Conservation (phyloP, 2,797 vertebrate species). For the Ataeniobius toweri region DNA sequence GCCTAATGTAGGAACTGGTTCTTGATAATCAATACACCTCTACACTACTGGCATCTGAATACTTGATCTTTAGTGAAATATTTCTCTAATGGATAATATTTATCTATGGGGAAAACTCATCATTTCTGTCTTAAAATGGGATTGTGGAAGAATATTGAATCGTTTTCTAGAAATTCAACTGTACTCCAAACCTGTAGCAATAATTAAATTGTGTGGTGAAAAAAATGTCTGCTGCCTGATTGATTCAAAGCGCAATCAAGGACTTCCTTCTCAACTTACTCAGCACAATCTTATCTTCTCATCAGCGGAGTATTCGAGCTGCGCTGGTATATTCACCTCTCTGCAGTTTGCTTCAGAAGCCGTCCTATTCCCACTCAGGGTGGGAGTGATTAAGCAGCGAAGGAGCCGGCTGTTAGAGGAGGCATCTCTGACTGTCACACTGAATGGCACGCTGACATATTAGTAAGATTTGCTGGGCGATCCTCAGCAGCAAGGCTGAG, state of each 20-base stretch:
- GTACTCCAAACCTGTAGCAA: background rate
- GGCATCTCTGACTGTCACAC: conserved; percentile 27
- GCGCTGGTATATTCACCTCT: conserved; percentile 9
- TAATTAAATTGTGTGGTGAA: background rate
- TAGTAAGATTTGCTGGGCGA: conserved; percentile 25
- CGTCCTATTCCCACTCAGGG: conserved; percentile 22
- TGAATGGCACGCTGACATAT: conserved; percentile 33
- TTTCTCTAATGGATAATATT: background rate
- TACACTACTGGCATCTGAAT: too few species aligned
- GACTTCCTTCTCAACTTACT: conserved; percentile 12
- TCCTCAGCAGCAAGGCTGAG: conserved; percentile 7
- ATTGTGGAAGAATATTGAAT: background rate
- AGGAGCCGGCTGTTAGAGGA: conserved; percentile 27
- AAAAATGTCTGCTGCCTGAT: conserved; percentile 12
- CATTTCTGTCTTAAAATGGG: background rate
- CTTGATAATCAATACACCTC: too few species aligned
- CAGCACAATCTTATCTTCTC: conserved; percentile 5
- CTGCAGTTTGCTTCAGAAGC: conserved; percentile 33
- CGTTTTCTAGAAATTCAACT: background rate
- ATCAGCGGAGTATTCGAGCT: conserved; percentile 15
- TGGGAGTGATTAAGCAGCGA: conserved; percentile 38
- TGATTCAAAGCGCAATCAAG: conserved; percentile 31
- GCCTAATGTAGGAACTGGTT: too few species aligned
- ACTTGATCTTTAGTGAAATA: too few species aligned
- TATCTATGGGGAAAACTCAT: background rate